Evolutionary conservation across 2,888 invertebrate genomes (phyloP).

Genomic region (Acanthosepion lycidas): DNA sequence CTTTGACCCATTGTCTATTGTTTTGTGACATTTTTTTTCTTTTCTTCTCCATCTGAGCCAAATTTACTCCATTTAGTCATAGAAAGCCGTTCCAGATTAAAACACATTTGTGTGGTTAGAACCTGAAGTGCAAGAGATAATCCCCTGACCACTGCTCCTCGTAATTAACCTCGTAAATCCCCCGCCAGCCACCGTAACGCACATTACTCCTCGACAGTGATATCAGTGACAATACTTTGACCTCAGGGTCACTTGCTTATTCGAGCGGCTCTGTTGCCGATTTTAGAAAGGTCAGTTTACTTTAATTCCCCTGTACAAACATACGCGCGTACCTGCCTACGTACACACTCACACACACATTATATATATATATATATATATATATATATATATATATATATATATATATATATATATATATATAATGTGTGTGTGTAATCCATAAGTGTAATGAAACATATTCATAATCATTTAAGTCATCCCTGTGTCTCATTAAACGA

Average conservation of each 20-base stretch:
- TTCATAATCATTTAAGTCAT: not conserved
- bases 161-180: not conserved
- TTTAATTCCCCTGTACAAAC: not conserved
- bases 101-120: slow-evolving; percentile 33
- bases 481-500: not conserved
- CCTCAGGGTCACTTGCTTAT: not conserved
- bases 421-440: not conserved
- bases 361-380: no score
- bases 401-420: not conserved
- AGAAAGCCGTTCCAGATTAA: not conserved
- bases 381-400: no score
- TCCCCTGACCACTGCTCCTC: not conserved
- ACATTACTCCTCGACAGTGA: not conserved
- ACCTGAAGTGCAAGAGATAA: not conserved
- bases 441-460: not conserved
- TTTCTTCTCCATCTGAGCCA: not conserved
- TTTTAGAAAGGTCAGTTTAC: not conserved
- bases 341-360: no score
- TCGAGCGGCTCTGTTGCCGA: not conserved
- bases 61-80: not conserved
- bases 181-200: not conserved
- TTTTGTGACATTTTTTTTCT: not conserved
- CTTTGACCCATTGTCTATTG: not conserved
- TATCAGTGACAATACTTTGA: not conserved
- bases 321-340: no score